Conservation (phyloP, 30 jellyfish, hydroid and myxozoan species). For the Sanderia malayensis region DNA sequence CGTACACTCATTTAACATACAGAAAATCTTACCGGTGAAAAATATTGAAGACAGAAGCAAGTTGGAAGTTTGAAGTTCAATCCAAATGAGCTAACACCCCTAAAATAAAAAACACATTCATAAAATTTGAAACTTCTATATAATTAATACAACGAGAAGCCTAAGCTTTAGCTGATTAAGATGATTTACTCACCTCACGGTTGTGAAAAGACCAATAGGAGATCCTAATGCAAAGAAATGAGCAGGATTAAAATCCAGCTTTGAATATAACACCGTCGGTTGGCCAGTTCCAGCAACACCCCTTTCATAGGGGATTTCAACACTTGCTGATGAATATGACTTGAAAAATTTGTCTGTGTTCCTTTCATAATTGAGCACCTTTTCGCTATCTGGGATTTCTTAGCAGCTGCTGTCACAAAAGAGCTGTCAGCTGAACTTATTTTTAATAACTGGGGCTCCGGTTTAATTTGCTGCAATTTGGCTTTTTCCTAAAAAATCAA, state of each 20-base stretch:
- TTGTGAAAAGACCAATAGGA: constrained; percentile 88
- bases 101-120: too few relatives aligned
- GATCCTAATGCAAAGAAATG: constrained; percentile 93
- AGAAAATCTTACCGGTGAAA: constrained; percentile 99
- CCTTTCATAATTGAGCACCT: constrained; percentile 42
- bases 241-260: constrained; percentile 72
- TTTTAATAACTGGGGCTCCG: not conserved
- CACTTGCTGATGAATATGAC: constrained; percentile 50
- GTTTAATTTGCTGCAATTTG: constrained; percentile 5
- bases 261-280: constrained; percentile 80
- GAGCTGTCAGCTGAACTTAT: not conserved
- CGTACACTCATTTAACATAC: too few relatives aligned
- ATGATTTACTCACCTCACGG: constrained; percentile 71
- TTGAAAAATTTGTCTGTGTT: constrained; percentile 50
- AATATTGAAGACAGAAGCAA: constrained; percentile 74
- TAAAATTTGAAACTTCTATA: too few relatives aligned
- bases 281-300: constrained; percentile 98
- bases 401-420: not conserved
- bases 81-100: constrained; percentile 90
- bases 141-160: too few relatives aligned
- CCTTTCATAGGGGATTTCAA: constrained; percentile 57
- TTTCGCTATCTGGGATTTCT: not conserved
- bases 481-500: constrained; percentile 55
- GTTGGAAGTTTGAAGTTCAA: constrained; percentile 70
- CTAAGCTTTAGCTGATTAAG: too few relatives aligned